These are phyloP conservation scores for Solea senegalensis DNA, from an alignment of 2,113 vertebrate species.

Conservation along the genomic window DNA sequence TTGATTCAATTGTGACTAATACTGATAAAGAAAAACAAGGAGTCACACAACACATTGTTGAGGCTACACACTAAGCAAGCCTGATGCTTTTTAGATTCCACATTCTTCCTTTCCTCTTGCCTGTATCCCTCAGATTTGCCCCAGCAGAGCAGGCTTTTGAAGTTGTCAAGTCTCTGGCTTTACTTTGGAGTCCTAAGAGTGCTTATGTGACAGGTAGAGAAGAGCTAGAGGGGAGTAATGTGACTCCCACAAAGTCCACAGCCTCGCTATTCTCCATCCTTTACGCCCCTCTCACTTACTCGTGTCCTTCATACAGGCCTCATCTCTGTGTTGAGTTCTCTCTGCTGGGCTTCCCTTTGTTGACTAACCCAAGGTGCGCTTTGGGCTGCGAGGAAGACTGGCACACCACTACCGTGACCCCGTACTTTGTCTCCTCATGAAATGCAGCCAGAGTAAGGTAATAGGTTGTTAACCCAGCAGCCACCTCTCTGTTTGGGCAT, in stretches of 20 bases:
- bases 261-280: constrained; percentile 45
- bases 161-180: constrained; percentile 64
- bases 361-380: constrained; percentile 64
- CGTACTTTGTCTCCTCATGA: constrained; percentile 28
- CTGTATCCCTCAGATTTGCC: constrained; percentile 48
- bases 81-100: constrained; percentile 44
- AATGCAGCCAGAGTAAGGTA: constrained; percentile 45
- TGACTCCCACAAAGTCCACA: constrained; percentile 60
- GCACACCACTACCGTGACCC: constrained; percentile 15
- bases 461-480: constrained; percentile 63
- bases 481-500: constrained; percentile 39
- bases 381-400: constrained; percentile 33
- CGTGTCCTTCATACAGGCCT: constrained; percentile 16
- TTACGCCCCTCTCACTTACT: constrained; percentile 38
- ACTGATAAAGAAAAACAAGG: constrained; percentile 55
- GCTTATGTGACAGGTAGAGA: constrained; percentile 70
- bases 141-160: constrained; percentile 68
- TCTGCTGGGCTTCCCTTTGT: constrained; percentile 51
- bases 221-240: constrained; percentile 66
- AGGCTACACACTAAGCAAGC: constrained; percentile 31
- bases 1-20: constrained; percentile 25
- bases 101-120: constrained; percentile 37
- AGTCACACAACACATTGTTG: constrained; percentile 37
- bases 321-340: constrained; percentile 56
- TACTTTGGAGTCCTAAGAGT: constrained; percentile 69